Conservation (phyloP, 1,140 invertebrate species). For the Plectrocnemia conspersa region DNA sequence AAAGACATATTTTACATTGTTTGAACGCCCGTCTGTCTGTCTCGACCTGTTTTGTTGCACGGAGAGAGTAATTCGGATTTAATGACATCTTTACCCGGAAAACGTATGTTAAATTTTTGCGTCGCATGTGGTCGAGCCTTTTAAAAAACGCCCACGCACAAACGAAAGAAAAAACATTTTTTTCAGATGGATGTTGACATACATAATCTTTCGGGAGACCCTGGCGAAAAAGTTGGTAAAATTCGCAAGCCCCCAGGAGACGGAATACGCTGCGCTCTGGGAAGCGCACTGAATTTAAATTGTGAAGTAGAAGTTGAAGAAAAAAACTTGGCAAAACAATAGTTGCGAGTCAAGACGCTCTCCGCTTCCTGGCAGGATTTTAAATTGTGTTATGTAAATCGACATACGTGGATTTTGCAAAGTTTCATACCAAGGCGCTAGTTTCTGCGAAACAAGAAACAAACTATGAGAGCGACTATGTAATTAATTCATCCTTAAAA, state of each 20-base stretch:
- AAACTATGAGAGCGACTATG: too few relatives aligned
- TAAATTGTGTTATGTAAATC: slow-evolving; percentile 9
- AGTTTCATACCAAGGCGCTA: neutral
- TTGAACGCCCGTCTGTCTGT: slow-evolving; percentile 1
- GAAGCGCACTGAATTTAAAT: slow-evolving; percentile 10
- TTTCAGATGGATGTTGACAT: too few relatives aligned
- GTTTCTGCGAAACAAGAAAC: too few relatives aligned
- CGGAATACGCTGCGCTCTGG: neutral
- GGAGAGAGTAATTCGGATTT: too few relatives aligned
- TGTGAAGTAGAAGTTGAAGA: slow-evolving; percentile 1
- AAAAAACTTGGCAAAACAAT: slow-evolving; percentile 7
- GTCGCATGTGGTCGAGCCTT: too few relatives aligned
- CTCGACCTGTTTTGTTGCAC: neutral
- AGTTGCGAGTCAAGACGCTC: neutral
- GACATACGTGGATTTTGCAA: neutral
- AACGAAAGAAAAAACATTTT: neutral
- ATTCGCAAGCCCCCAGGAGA: neutral
- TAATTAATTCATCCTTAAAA: too few relatives aligned
- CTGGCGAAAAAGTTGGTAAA: too few relatives aligned
- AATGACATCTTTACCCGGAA: too few relatives aligned
- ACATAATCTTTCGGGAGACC: too few relatives aligned
- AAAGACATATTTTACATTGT: slow-evolving; percentile 7
- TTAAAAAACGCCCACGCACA: neutral
- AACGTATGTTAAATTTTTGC: too few relatives aligned
- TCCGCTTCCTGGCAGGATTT: neutral